Evolutionary conservation across 2,797 vertebrate species (phyloP).

Genomic region (Malacoctenus gilli): DNA sequence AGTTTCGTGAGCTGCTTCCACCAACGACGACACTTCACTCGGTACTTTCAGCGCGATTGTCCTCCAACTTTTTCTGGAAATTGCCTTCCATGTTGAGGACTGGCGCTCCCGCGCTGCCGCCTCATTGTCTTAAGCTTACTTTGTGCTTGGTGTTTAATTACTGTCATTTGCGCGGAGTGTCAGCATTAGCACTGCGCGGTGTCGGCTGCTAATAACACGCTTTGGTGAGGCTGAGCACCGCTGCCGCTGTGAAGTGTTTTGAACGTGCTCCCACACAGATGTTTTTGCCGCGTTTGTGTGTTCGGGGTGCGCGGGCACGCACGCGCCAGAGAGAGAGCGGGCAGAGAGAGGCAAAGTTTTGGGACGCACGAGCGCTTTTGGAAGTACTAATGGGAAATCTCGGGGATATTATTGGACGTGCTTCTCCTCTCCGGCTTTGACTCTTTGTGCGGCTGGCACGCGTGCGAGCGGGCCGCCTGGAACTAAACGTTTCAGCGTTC

Average conservation of each 20-base stretch:
- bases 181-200: conserved; percentile 60
- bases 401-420: conserved; percentile 41
- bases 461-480: not conserved
- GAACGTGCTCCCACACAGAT: conserved; percentile 72
- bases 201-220: conserved; percentile 80
- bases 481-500: not conserved
- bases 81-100: conserved; percentile 54
- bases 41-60: conserved; percentile 43
- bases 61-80: conserved; percentile 68
- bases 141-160: conserved; percentile 78
- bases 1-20: too few relatives aligned
- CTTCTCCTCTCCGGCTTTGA: conserved; percentile 5
- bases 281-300: conserved; percentile 52
- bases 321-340: not conserved
- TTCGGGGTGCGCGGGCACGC: conserved; percentile 26
- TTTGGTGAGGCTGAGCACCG: conserved; percentile 68
- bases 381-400: conserved; percentile 52
- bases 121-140: conserved; percentile 73
- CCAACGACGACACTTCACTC: too few relatives aligned
- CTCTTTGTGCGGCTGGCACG: too few relatives aligned
- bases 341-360: conserved; percentile 32
- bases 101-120: conserved; percentile 54
- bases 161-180: conserved; percentile 80
- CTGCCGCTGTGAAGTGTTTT: conserved; percentile 62
- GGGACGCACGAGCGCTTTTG: conserved; percentile 34